Conservation (phyloP, 1,140 invertebrate species). For the Cepaea nemoralis region DNA sequence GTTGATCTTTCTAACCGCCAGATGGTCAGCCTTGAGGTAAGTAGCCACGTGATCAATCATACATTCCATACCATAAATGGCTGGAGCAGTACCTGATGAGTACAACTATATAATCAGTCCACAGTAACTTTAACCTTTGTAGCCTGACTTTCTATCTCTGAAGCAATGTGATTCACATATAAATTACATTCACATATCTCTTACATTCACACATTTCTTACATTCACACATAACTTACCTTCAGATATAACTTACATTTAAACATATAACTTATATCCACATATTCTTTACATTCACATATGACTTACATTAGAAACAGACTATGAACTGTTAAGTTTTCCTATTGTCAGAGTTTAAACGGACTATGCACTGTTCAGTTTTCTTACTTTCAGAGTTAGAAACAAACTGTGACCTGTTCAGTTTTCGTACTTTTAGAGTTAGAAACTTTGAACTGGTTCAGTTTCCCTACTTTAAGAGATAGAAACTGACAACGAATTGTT, state of each 20-base stretch:
- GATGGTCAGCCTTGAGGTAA: conserved; percentile 78
- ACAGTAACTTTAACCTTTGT: neutral
- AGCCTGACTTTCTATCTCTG: neutral
- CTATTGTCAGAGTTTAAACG: too few relatives aligned
- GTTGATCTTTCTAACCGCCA: conserved; percentile 73
- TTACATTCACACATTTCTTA: neutral
- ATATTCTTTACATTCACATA: neutral
- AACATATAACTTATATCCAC: neutral
- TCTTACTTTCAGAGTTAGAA: too few relatives aligned
- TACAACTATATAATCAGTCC: neutral
- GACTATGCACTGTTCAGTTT: too few relatives aligned
- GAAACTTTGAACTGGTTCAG: too few relatives aligned
- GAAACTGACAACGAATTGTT: neutral
- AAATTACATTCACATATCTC: neutral
- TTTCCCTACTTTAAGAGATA: too few relatives aligned
- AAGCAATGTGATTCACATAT: neutral
- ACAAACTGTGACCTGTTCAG: too few relatives aligned
- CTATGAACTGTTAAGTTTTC: too few relatives aligned
- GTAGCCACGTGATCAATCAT: conserved; percentile 87
- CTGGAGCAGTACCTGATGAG: conserved; percentile 60
- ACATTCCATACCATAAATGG: conserved; percentile 76
- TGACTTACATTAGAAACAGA: too few relatives aligned
- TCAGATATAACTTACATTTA: neutral
- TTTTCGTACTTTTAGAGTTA: too few relatives aligned
- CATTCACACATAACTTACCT: neutral